Evolutionary conservation across 2,888 invertebrate genomes (phyloP).

Genomic region (Callyntrura sp.): DNA sequence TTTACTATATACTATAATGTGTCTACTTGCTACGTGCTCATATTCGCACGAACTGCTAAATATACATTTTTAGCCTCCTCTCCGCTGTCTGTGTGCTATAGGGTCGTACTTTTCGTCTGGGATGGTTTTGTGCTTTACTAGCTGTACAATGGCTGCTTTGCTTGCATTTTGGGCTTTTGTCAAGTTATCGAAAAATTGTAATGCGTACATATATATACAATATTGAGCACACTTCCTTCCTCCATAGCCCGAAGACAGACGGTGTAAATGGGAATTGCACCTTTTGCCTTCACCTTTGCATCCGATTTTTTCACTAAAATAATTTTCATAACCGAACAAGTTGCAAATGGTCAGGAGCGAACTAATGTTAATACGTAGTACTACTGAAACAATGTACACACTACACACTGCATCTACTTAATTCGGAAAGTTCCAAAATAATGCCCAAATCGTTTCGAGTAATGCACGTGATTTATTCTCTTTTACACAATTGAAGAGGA

Average conservation of each 20-base stretch:
- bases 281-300: neutral
- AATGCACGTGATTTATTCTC: no score
- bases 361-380: no score
- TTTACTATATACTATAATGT: no score
- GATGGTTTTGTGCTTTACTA: neutral
- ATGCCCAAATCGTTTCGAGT: no score
- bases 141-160: neutral
- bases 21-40: conserved; percentile 71
- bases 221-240: neutral
- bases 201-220: neutral
- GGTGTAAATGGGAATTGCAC: neutral
- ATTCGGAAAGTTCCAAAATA: no score
- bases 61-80: conserved; percentile 50
- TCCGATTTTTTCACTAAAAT: no score
- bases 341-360: no score
- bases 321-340: no score
- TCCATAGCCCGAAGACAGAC: neutral
- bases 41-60: conserved; percentile 76
- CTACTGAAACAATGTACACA: no score
- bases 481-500: no score
- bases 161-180: neutral
- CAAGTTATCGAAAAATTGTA: neutral
- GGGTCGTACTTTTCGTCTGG: no score
- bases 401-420: no score
- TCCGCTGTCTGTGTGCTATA: neutral